A percentile compares a stretch with the other conserved stretches of the same genome.
phyloP scores from a whole-genome alignment of 2,113 vertebrate species.

The Hydrochoerus hydrochaeris region DNA sequence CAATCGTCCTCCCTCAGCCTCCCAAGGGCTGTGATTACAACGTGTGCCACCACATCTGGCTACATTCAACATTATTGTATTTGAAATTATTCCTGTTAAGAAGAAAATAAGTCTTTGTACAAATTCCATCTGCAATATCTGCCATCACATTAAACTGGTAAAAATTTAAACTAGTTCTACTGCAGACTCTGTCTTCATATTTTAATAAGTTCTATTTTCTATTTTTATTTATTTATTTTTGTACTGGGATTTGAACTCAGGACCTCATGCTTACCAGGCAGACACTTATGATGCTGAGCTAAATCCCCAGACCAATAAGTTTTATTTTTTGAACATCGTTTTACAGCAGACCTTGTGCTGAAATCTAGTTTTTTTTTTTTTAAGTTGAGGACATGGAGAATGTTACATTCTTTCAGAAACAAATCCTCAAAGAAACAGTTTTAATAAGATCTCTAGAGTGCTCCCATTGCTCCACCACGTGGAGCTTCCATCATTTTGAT shows the following conservation, averaged over 20 bases:
- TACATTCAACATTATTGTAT: background rate
- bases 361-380: slow-evolving; percentile 26
- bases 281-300: too few species aligned
- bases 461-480: background rate
- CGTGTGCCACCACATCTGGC: background rate
- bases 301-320: background rate
- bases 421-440: slow-evolving; percentile 40
- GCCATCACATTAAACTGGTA: background rate
- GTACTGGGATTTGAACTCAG: too few species aligned
- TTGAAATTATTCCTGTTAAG: slow-evolving; percentile 16
- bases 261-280: too few species aligned
- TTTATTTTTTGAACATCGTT: slow-evolving; percentile 22
- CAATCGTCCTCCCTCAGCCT: background rate
- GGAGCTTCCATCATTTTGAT: slow-evolving; percentile 48
- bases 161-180: background rate
- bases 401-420: slow-evolving; percentile 8
- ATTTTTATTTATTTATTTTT: too few species aligned
- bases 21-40: too few species aligned
- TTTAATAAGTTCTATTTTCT: background rate
- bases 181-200: background rate
- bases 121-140: background rate
- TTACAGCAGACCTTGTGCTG: background rate
- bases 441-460: slow-evolving; percentile 35
- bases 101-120: slow-evolving; percentile 33
- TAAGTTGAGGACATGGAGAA: background rate